Conservation (phyloP, 35 echinoderm and acorn worm species). For the Amphiura filiformis region DNA sequence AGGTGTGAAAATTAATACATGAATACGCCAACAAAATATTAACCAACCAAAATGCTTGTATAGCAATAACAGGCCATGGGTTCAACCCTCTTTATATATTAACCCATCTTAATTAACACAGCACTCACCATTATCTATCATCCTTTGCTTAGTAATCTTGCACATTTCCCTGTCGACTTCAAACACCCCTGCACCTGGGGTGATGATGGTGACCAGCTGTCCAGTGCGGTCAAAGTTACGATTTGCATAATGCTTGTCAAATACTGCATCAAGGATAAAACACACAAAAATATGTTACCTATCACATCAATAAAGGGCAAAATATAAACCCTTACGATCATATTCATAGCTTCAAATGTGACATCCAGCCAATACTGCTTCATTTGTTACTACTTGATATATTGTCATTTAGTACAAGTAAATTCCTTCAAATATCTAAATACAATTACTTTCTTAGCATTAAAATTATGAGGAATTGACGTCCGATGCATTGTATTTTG, state of each 20-base stretch:
- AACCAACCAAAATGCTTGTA: not conserved
- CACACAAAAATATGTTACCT: not conserved
- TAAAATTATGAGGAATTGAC: no score
- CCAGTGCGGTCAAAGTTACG: slow-evolving; percentile 98
- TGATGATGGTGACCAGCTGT: slow-evolving; percentile 81
- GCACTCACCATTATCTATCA: slow-evolving; percentile 92
- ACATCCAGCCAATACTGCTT: no score
- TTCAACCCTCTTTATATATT: not conserved
- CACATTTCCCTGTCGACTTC: slow-evolving; percentile 82
- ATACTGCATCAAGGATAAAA: slow-evolving; percentile 53
- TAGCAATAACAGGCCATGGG: not conserved
- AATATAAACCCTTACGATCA: no score
- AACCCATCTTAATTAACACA: no score
- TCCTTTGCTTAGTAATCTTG: slow-evolving; percentile 84
- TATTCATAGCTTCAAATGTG: no score
- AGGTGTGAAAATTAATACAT: not conserved
- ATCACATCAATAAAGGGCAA: no score
- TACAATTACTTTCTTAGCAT: no score
- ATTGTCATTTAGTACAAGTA: no score
- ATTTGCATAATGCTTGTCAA: slow-evolving; percentile 96
- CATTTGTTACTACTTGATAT: no score
- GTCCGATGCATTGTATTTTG: no score
- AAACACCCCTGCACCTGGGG: slow-evolving; percentile 92
- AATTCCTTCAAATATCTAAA: no score
- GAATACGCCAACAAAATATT: not conserved